Evolutionary conservation across 37 sponge, comb jelly and placozoan species (phyloP).

Genomic region (Theonella swinhoei): DNA sequence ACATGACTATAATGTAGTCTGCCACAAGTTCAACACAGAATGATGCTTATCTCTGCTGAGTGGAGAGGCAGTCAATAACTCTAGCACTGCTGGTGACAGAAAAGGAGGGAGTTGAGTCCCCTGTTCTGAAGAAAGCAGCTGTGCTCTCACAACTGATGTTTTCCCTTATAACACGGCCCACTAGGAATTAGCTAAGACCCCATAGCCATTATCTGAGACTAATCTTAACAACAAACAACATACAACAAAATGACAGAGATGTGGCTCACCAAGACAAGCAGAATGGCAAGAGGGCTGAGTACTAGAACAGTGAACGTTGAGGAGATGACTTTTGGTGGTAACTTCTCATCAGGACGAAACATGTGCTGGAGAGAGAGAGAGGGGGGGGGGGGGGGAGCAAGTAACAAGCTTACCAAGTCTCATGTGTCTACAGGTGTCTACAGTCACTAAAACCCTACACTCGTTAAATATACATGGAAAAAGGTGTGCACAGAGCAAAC

Average conservation of each 20-base stretch:
- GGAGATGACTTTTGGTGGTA: constrained; percentile 80
- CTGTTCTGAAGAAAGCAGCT: not conserved
- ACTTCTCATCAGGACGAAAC: constrained; percentile 86
- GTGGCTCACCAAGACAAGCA: constrained; percentile 79
- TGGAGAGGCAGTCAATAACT: not conserved
- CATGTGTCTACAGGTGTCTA: too few relatives aligned
- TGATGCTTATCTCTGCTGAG: not conserved
- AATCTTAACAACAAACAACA: too few relatives aligned
- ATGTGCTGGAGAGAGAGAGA: constrained; percentile 54
- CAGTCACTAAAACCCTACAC: too few relatives aligned
- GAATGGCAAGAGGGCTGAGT: constrained; percentile 59
- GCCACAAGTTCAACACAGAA: not conserved
- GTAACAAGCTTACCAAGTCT: not conserved
- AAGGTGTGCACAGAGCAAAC: too few relatives aligned
- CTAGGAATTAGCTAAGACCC: too few relatives aligned
- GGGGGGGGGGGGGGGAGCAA: not conserved
- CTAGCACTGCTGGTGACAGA: not conserved
- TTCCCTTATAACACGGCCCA: too few relatives aligned
- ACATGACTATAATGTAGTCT: not conserved
- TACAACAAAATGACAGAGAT: too few relatives aligned
- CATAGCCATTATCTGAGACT: too few relatives aligned
- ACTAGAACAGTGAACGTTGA: constrained; percentile 75
- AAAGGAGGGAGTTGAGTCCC: not conserved
- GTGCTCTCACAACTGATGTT: not conserved
- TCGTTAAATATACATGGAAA: too few relatives aligned